phyloP scores from a whole-genome alignment of 2,113 vertebrate genomes.

The Nettapus auritus region DNA sequence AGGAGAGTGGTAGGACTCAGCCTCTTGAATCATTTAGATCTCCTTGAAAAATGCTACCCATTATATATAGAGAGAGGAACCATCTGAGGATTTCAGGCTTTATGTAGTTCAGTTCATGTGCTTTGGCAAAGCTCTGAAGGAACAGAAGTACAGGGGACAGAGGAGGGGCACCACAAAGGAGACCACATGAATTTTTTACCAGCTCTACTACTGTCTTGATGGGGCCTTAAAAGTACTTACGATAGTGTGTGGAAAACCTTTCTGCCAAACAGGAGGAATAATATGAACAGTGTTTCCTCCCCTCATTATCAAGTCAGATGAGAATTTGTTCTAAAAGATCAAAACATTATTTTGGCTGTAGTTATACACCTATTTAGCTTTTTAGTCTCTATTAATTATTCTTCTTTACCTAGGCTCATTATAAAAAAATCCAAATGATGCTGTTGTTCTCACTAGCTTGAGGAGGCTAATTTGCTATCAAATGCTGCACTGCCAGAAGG shows the following conservation, averaged over 20 bases:
- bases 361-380: not conserved
- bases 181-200: not conserved
- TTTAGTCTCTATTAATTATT: constrained; percentile 18
- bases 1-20: not conserved
- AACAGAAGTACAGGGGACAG: not conserved
- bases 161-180: not conserved
- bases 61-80: fast-evolving
- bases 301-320: not conserved
- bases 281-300: not conserved
- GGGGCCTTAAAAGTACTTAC: not conserved
- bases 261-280: not conserved
- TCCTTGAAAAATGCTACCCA: not conserved
- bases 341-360: not conserved
- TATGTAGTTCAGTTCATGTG: fast-evolving
- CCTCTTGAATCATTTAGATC: not conserved
- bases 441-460: not conserved
- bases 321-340: not conserved
- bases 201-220: not conserved
- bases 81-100: not conserved
- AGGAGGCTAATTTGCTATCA: not conserved
- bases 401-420: not conserved
- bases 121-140: not conserved
- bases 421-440: not conserved
- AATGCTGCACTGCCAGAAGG: not conserved
- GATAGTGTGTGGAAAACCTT: not conserved